Evolutionary conservation across 2,888 invertebrate genomes (phyloP), one percentile per base, ranked within the genome.

Genomic region (Linnaemya vulpina): DNA sequence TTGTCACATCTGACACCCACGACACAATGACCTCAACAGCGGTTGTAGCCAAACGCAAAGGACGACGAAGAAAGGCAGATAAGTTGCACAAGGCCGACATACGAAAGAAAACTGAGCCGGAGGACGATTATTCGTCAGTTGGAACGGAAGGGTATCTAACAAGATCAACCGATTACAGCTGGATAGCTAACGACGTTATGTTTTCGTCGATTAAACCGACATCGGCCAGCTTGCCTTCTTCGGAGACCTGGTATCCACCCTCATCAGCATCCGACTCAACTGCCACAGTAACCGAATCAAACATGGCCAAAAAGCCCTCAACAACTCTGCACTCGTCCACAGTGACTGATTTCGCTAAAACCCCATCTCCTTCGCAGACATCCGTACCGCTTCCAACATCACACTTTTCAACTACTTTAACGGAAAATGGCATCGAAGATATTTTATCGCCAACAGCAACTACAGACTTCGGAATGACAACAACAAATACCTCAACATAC

Each of bases 31-130:
- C 86, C 38, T 87, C 89, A 83, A 88, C 89, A 78, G 88, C 89
- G 43, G 80, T 88, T 78, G 88, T 89, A 83, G 89, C 86, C 83
- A 90, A 90, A 75, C 90, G 90, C 65, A 91, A 91, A 83, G 90
- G 89, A 15, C 88, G 90, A 84, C 89, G 91, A 89, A 91, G 90
- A 91, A 90, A 90, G 86, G 81, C 25, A 9, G 77, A 87, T 10
- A 87, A 87, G 40, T 79, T 83, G 62, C 83, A 77, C 25, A 87
- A 87, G 60, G 87, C 87, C 38, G 86, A 35, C 15, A 58, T 51
- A 15, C 78, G 62, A 35, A 80, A 79, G n/a, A 60, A 60, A 60
- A 75, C 71, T 4, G 68, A 76, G 17, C 22, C 3, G n/a, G 53
- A 40, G 22, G 17, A 7, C 17, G 38, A 49, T 17, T 20, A 74